Percentiles rank a stretch among this genome's conserved stretches.
Evolutionary conservation across 2,888 invertebrate species (phyloP).

Genomic region (Hydraecia micacea): DNA sequence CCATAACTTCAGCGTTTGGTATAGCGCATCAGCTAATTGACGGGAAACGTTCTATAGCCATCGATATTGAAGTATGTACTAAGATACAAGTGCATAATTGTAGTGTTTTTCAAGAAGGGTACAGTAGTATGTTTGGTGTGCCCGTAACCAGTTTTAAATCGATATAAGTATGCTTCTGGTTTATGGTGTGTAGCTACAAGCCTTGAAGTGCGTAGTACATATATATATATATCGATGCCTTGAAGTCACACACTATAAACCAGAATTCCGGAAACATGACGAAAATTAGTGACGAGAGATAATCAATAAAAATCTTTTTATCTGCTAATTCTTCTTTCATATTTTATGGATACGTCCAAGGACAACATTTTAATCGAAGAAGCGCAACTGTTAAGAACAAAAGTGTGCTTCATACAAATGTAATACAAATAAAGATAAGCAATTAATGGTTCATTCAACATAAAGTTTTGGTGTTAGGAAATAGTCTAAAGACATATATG

Average conservation of each 20-base stretch:
- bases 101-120: not conserved
- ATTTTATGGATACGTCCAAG: not conserved
- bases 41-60: not conserved
- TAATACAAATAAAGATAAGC: not conserved
- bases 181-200: too few species aligned
- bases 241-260: too few species aligned
- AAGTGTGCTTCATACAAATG: not conserved
- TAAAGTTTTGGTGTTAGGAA: conserved; percentile 1
- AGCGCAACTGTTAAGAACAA: not conserved
- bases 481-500: not conserved
- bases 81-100: not conserved
- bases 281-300: not conserved
- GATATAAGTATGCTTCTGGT: not conserved
- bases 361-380: not conserved
- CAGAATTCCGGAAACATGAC: too few species aligned
- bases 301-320: not conserved
- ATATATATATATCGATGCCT: too few species aligned
- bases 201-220: too few species aligned
- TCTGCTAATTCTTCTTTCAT: not conserved
- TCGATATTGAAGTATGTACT: not conserved
- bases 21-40: conserved; percentile 29
- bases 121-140: not conserved
- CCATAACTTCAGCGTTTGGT: conserved; percentile 9
- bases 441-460: not conserved
- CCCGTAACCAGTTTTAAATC: not conserved